Evolutionary conservation across 2,113 vertebrate genomes (phyloP), one percentile per base, ranked within the genome.

Genomic region (Furnarius figulus): DNA sequence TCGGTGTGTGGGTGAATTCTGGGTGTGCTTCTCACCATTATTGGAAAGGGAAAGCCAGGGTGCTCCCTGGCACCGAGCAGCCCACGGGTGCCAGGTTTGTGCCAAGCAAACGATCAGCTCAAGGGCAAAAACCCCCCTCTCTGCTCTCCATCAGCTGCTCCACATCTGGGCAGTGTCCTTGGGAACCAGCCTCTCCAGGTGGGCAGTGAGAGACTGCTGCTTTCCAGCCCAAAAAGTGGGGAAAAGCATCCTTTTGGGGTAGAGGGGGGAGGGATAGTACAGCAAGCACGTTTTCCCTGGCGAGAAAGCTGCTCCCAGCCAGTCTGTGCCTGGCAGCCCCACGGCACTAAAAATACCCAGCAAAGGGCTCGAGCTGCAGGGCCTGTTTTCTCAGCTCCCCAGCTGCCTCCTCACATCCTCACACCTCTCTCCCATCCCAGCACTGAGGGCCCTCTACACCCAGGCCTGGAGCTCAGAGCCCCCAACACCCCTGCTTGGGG

Each of bases 311-410:
- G 75, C 87, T 96, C 58, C 82, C 82, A 90, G 89, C 82, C 28
- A 81, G 67, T 33, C 85, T 88, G 35, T 70, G 95, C 91, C 93
- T 93, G 90, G 94, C 94, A 97, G 90, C 85, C 93, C 91, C 16
- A 2, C 0, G 6, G 78, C 74, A 50, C 95, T 97, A 96, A 96
- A 97, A 97, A 97, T 96, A 97, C 85, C 89, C 67, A 70, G 85
- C 53, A 10, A 83, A 80, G 85, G 89, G 59, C 82, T 94, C 13
- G 85, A 85, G 87, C 91, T 70, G 1, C 87, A 23, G 55, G 70
- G 90, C 30, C 77, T 93, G 89, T 67, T 93, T 95, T 62, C 95
- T 72, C 91, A 79, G 91, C 87, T 94, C 82, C 13, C 78, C 93
- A 95, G 96, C 95, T 93, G 93, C 62, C 91, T 95, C 85, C 87